Percentiles rank a stretch among this genome's conserved stretches.
Conservation (phyloP, 2,888 invertebrate species). For the Ctena decussata region DNA sequence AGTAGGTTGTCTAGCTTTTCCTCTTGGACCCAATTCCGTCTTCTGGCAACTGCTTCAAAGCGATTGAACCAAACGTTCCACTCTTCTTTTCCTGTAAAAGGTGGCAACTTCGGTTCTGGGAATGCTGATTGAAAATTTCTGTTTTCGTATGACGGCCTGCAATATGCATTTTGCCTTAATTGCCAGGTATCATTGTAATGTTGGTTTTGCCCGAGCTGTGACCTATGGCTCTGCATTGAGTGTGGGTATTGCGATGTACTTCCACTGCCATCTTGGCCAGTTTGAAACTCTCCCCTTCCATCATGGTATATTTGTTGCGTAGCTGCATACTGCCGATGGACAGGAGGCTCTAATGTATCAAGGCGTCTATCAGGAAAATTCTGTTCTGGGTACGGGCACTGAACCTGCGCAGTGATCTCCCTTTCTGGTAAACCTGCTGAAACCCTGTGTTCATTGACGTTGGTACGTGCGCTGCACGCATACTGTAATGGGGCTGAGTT, state of each 20-base stretch:
- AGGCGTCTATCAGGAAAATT: not conserved
- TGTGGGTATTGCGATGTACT: not conserved
- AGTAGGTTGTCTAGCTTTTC: too few relatives aligned
- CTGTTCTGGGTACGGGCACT: not conserved
- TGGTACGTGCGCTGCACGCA: too few relatives aligned
- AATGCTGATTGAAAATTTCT: too few relatives aligned
- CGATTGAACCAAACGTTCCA: slow-evolving; percentile 40
- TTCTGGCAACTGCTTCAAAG: slow-evolving; percentile 34
- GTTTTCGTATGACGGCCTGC: not conserved
- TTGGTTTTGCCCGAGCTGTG: not conserved
- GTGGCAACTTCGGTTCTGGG: slow-evolving; percentile 25
- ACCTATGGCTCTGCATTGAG: not conserved
- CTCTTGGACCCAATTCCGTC: slow-evolving; percentile 13
- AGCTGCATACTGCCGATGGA: not conserved
- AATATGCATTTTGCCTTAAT: too few relatives aligned
- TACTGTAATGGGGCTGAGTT: not conserved
- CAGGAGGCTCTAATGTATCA: not conserved
- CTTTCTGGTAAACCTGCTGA: not conserved
- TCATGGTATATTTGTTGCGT: not conserved
- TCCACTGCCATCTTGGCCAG: not conserved
- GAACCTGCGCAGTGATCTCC: not conserved
- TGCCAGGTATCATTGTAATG: not conserved
- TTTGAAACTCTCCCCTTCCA: not conserved
- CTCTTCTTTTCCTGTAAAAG: slow-evolving; percentile 41
- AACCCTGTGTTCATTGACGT: not conserved